Conservation (phyloP, 2,888 invertebrate genomes). For the Brenthis ino region DNA sequence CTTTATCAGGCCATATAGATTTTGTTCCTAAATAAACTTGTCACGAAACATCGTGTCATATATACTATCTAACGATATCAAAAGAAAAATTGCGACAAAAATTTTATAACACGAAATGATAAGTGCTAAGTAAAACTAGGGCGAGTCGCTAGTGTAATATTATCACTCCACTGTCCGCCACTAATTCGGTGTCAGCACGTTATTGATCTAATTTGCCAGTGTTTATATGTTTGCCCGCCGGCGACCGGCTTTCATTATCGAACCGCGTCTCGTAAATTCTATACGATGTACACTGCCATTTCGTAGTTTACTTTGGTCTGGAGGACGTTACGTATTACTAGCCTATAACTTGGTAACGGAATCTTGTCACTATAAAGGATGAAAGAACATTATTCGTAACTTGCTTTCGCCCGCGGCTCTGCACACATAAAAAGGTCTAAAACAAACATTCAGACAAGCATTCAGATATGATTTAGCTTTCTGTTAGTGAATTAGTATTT, state of each 20-base stretch:
- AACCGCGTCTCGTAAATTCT: constrained; percentile 59
- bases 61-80: too few relatives aligned
- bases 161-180: constrained; percentile 15
- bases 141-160: too few relatives aligned
- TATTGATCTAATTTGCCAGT: constrained; percentile 66
- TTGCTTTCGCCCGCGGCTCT: too few relatives aligned
- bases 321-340: constrained; percentile 27
- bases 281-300: constrained; percentile 37
- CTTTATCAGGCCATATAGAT: too few relatives aligned
- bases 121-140: too few relatives aligned
- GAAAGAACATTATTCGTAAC: neutral
- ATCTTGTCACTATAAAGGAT: neutral
- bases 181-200: constrained; percentile 53
- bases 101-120: too few relatives aligned
- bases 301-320: constrained; percentile 26
- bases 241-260: constrained; percentile 64
- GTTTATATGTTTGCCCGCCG: constrained; percentile 68
- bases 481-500: neutral
- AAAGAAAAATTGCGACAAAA: too few relatives aligned
- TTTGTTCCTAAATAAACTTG: too few relatives aligned
- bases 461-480: neutral
- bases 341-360: constrained; percentile 12
- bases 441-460: too few relatives aligned
- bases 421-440: too few relatives aligned
- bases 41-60: too few relatives aligned